phyloP scores from a whole-genome alignment of 1,140 invertebrate species.

The Drosophila carrolli region DNA sequence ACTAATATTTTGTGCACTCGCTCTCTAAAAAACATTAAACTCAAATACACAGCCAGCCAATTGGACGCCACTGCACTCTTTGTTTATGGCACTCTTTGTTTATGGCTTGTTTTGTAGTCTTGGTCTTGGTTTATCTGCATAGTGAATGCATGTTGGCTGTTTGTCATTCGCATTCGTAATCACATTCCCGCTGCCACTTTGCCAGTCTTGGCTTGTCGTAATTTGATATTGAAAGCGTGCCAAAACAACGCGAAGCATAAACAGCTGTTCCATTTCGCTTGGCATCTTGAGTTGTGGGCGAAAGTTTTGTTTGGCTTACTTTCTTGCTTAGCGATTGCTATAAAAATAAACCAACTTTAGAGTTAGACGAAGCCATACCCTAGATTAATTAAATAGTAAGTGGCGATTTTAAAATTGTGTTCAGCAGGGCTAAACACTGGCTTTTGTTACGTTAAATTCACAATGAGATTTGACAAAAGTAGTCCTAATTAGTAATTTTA shows the following conservation, averaged over 20 bases:
- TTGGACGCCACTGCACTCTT: conserved; percentile 48
- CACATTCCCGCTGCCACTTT: conserved; percentile 41
- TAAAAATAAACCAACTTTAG: conserved; percentile 15
- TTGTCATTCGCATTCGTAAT: conserved; percentile 51
- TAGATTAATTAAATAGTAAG: conserved; percentile 4
- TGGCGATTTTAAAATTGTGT: background rate
- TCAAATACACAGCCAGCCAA: conserved; percentile 14
- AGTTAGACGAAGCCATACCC: conserved; percentile 18
- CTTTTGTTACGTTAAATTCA: too few relatives aligned
- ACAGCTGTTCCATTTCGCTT: conserved; percentile 79
- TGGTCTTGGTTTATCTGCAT: conserved; percentile 32
- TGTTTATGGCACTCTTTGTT: conserved; percentile 32
- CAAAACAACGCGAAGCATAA: conserved; percentile 44
- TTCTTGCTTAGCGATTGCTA: conserved; percentile 31
- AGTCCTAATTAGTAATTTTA: background rate
- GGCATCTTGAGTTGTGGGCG: conserved; percentile 70
- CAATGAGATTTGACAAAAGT: background rate
- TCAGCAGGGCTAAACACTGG: background rate
- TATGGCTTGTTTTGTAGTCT: conserved; percentile 17
- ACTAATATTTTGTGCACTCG: background rate
- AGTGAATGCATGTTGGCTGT: conserved; percentile 24
- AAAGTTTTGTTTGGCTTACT: conserved; percentile 60
- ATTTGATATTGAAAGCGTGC: conserved; percentile 80
- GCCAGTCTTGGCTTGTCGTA: conserved; percentile 53
- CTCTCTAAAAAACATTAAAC: background rate